Evolutionary conservation across 2,797 vertebrate species (phyloP).

Genomic region (Acanthurus leucopareius): DNA sequence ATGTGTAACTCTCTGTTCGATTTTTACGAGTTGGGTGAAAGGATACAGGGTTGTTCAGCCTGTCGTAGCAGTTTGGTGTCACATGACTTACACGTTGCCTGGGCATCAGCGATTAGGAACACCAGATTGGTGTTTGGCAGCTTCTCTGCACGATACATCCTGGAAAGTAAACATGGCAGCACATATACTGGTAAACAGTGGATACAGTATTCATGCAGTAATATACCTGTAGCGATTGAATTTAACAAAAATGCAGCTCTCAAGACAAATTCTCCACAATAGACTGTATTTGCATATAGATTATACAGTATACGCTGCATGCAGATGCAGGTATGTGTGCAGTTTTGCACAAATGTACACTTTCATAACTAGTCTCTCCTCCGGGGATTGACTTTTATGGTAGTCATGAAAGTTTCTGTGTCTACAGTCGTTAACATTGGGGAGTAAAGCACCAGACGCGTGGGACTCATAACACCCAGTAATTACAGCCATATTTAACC

Average conservation of each 20-base stretch:
- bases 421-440: constrained; percentile 82
- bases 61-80: constrained; percentile 93
- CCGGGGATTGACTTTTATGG: constrained; percentile 78
- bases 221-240: not conserved
- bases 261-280: constrained; percentile 6
- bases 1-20: constrained; percentile 45
- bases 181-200: constrained; percentile 22
- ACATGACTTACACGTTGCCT: constrained; percentile 93
- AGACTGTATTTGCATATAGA: constrained; percentile 5
- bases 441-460: constrained; percentile 78
- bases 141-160: constrained; percentile 97
- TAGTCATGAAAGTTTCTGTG: constrained; percentile 80
- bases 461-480: constrained; percentile 79
- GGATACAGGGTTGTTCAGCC: constrained; percentile 99
- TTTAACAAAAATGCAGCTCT: not conserved
- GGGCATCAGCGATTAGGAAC: constrained; percentile 97
- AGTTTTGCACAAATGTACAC: constrained; percentile 16
- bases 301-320: not conserved
- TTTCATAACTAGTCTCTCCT: constrained; percentile 51
- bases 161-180: constrained; percentile 72
- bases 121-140: constrained; percentile 96
- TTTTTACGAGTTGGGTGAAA: constrained; percentile 78
- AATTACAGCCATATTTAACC: constrained; percentile 78
- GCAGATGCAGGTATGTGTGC: not conserved
- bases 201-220: constrained; percentile 16